Evolutionary conservation across 2,797 vertebrate genomes (phyloP).

Genomic region (Sebastes oblongus): DNA sequence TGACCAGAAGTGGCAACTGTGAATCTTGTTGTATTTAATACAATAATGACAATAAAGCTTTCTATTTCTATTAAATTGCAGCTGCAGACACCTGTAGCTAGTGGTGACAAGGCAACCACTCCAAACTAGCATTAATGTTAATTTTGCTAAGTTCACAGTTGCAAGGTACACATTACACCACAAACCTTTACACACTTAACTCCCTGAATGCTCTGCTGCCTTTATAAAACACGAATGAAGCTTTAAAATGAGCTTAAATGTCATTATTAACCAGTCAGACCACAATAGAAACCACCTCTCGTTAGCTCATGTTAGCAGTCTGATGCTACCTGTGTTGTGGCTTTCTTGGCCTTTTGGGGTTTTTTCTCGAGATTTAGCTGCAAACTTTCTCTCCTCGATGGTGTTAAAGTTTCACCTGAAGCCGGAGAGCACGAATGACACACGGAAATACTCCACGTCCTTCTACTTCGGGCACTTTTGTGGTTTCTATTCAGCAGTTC

Average conservation of each 20-base stretch:
- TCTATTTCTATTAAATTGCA: background rate
- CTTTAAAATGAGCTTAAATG: fast-evolving
- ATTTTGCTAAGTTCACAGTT: background rate
- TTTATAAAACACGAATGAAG: fast-evolving
- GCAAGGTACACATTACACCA: fast-evolving
- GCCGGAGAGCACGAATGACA: background rate
- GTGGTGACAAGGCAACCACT: slow-evolving; percentile 9
- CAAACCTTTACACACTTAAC: fast-evolving
- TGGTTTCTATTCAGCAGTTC: slow-evolving; percentile 32
- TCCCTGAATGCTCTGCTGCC: fast-evolving
- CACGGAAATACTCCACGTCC: background rate
- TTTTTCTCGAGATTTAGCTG: background rate
- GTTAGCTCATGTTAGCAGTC: slow-evolving; percentile 38
- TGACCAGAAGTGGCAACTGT: too few species aligned
- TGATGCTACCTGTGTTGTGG: slow-evolving; percentile 50
- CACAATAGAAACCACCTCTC: background rate
- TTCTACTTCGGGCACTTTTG: background rate
- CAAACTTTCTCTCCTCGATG: background rate
- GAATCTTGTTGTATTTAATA: too few species aligned
- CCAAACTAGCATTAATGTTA: background rate
- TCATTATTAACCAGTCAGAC: background rate
- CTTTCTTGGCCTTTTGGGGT: slow-evolving; percentile 19
- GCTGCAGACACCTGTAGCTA: slow-evolving; percentile 61
- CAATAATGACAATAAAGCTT: too few species aligned
- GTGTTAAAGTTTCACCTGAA: background rate